Evolutionary conservation across 2,113 vertebrate genomes (phyloP), one percentile per base, ranked within the genome.

Genomic region (Mystacornis crossleyi): DNA sequence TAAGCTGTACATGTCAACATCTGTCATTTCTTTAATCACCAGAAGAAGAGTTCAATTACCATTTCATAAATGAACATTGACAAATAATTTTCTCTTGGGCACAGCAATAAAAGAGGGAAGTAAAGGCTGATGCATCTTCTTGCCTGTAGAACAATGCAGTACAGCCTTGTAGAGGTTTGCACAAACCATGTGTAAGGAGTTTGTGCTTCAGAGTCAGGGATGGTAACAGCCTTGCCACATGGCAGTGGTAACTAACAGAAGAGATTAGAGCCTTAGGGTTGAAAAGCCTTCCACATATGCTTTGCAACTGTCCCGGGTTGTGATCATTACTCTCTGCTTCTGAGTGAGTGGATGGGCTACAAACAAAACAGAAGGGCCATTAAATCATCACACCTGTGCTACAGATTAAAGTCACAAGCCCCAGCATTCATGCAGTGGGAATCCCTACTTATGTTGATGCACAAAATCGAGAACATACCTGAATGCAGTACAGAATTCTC

Each of bases 11-110:
- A 4, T 93, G 86, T 95, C 94, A 96, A 95, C 94, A 88, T 96
- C 90, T 94, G 77, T 93, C 72, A 72, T 96, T 92, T 91, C 79
- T 96, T 95, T 93, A 96, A 94, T 89, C 73, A 93, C 36, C 74
- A 95, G 34, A 67, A 91, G 58, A 97, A 75, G 60, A 90, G 95
- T 97, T 96, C 83, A 94, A 91, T 95, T 96, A 95, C 65, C 81
- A 53, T 93, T 96, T 92, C 48, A 81, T 94, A 96, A 96, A 92
- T 83, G 80, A 95, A 77, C 64, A 83, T 24, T 79, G 90, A 81
- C 67, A 89, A 96, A 89, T 81, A 47, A 80, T 96, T 92, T 93
- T 95, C 69, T 95, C 38, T 57, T 47, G 31, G 66, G 33, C 36
- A 69, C 18, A 42, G 71, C 23, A 43, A 74, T 64, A 80, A 58